A percentile compares a stretch with the other conserved stretches of the same genome.
Evolutionary conservation across 2,797 vertebrate genomes (phyloP).

Genomic region (Amphiprion clarkii): DNA sequence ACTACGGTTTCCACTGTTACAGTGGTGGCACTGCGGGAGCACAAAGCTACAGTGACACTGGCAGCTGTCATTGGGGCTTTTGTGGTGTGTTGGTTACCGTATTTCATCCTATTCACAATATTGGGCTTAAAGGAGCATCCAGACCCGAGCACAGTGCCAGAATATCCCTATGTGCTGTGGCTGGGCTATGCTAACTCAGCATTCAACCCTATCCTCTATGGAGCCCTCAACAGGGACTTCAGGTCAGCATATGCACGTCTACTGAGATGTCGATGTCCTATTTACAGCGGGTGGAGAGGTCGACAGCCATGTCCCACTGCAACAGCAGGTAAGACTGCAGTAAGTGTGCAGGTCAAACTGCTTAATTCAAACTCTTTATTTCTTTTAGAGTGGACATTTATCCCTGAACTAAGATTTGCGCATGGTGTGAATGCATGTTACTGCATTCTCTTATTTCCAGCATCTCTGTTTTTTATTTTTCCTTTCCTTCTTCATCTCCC

Average conservation of each 20-base stretch:
- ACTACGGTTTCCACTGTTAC: conserved; percentile 72
- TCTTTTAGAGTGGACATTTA: background rate
- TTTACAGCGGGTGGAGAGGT: conserved; percentile 50
- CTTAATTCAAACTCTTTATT: background rate
- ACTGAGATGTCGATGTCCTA: conserved; percentile 78
- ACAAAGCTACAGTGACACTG: conserved; percentile 94
- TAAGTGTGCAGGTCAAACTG: background rate
- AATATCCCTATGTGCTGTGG: conserved; percentile 90
- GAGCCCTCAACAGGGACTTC: conserved; percentile 94
- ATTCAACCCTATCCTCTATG: conserved; percentile 94
- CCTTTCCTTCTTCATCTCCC: conserved; percentile 39
- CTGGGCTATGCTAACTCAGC: conserved; percentile 95
- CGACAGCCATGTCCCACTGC: conserved; percentile 38
- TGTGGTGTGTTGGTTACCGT: conserved; percentile 95
- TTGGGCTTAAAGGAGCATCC: conserved; percentile 86
- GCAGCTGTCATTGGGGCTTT: conserved; percentile 93
- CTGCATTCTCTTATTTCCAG: background rate
- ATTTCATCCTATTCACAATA: conserved; percentile 93
- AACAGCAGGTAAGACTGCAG: conserved; percentile 54
- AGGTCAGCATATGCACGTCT: conserved; percentile 89
- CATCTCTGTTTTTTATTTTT: background rate
- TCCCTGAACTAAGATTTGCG: background rate
- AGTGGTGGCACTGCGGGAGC: conserved; percentile 88
- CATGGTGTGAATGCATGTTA: background rate
- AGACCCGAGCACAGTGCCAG: conserved; percentile 67